Evolutionary conservation across 2,888 invertebrate species (phyloP).

Genomic region (Thera britannica): DNA sequence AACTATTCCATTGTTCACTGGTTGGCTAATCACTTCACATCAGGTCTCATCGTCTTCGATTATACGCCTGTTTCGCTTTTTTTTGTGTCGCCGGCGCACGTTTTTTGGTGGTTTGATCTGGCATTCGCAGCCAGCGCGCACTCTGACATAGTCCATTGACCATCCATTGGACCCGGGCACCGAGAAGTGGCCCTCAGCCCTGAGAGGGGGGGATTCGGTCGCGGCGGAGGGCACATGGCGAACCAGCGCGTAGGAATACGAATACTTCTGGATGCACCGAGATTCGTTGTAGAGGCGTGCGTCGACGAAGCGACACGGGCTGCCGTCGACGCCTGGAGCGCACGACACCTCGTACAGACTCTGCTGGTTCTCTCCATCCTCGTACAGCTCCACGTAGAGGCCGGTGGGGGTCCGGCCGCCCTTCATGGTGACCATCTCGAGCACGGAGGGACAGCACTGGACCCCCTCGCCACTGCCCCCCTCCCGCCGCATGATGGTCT

Average conservation of each 20-base stretch:
- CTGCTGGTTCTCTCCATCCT: conserved; percentile 88
- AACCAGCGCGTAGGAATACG: conserved; percentile 93
- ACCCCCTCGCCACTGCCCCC: conserved; percentile 78
- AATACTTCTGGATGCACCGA: conserved; percentile 93
- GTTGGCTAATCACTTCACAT: conserved; percentile 50
- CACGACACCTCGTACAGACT: conserved; percentile 93
- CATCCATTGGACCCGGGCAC: conserved; percentile 86
- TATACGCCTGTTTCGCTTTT: conserved; percentile 64
- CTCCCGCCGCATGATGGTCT: conserved; percentile 84
- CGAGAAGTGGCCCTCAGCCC: conserved; percentile 71
- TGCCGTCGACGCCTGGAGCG: conserved; percentile 87
- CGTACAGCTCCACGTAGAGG: conserved; percentile 90
- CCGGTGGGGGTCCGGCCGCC: conserved; percentile 91
- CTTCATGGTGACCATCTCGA: conserved; percentile 90
- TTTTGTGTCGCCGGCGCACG: conserved; percentile 62
- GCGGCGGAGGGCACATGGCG: conserved; percentile 80
- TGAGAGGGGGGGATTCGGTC: conserved; percentile 69
- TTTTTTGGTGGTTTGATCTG: conserved; percentile 87
- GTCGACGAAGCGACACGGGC: conserved; percentile 91
- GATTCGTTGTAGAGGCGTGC: conserved; percentile 88
- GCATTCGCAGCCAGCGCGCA: conserved; percentile 94
- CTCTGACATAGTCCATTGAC: conserved; percentile 92
- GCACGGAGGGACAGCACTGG: conserved; percentile 93
- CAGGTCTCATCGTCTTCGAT: conserved; percentile 74
- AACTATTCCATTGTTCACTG: conserved; percentile 55